Evolutionary conservation across 1,140 invertebrate genomes (phyloP), one percentile per base, ranked within the genome.

Genomic region (Heliconius congener): DNA sequence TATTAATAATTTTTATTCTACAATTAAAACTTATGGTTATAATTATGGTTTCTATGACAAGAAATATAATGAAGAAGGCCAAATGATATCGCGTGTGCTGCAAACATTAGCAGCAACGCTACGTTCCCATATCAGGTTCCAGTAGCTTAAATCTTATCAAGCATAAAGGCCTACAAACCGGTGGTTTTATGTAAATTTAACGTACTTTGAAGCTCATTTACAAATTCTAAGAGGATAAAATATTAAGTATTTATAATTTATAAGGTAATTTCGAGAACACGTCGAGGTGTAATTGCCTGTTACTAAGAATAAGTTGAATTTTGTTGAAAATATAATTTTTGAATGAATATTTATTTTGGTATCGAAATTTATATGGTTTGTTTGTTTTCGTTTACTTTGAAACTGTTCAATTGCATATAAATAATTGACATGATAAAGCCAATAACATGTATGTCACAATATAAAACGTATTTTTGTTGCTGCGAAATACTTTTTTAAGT

Each of bases 121-220:
- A 82, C 72, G 66, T 73, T 70, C 74, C 78, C 71, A 76, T 78
- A 81, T 81, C 82, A 83, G 76, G 74, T 80, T 57, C 52, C 71
- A 83, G 78, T 79, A 78, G 77, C 77, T 81, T 83, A 83, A 81
- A 83, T 83, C 82, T 83, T 83, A 83, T 83, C 82, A 83, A 57
- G 23, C 73, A 78, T 83, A 81, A 80, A 81, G 76, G 75, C 60
- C 79, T 77, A 76, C 77, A 50, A 77, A 73, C 77, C 73, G 71
- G 57, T 60, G 73, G 66, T 77, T 76, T 80, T 79, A 83, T 81
- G 82, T 81, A 79, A 81, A 83, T 83, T 83, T 79, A 81, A 83
- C 37, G 76, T 57, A 77, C 39, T 78, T 81, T 66, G 71, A 72
- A 81, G 37, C 70, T 74, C 71, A 80, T 83, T 76, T 81, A 80